Evolutionary conservation across 2,888 invertebrate species (phyloP).

Genomic region (Tanytarsus gracilentus): DNA sequence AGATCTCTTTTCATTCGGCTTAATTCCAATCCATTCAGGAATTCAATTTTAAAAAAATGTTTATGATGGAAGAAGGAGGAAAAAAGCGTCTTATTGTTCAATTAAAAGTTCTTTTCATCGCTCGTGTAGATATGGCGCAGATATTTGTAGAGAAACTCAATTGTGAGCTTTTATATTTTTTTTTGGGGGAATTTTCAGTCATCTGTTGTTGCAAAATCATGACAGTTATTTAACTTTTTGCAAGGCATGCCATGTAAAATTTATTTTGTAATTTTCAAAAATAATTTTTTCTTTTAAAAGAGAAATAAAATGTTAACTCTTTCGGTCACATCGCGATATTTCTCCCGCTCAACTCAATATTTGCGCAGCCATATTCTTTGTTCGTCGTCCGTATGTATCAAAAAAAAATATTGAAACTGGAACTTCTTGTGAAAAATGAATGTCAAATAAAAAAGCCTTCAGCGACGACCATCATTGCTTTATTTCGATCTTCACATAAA

Average conservation of each 20-base stretch:
- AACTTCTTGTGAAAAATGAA: slow-evolving; percentile 6
- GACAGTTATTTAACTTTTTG: no score
- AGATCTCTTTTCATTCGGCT: slow-evolving; percentile 7
- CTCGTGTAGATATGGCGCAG: background rate
- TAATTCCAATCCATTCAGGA: slow-evolving; percentile 14
- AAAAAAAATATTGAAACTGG: slow-evolving; percentile 2
- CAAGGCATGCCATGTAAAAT: no score
- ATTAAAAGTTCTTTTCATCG: slow-evolving; percentile 10
- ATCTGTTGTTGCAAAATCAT: no score
- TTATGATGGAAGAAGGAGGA: background rate
- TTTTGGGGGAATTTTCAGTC: no score
- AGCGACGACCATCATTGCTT: background rate
- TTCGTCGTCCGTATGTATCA: no score
- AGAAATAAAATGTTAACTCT: background rate
- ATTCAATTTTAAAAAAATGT: slow-evolving; percentile 1
- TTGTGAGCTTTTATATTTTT: no score
- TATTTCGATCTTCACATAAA: background rate
- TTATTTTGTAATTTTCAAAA: no score
- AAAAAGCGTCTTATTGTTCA: slow-evolving; percentile 14
- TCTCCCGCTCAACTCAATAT: background rate
- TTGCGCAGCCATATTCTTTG: slow-evolving; percentile 12
- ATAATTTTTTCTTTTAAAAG: no score
- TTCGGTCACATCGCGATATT: background rate
- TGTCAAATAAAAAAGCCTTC: background rate
- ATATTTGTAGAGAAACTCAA: no score